A percentile compares a stretch with the other conserved stretches of the same genome.
phyloP scores from a whole-genome alignment of 64 coral and sea anemone species.

The Montipora cactus region DNA sequence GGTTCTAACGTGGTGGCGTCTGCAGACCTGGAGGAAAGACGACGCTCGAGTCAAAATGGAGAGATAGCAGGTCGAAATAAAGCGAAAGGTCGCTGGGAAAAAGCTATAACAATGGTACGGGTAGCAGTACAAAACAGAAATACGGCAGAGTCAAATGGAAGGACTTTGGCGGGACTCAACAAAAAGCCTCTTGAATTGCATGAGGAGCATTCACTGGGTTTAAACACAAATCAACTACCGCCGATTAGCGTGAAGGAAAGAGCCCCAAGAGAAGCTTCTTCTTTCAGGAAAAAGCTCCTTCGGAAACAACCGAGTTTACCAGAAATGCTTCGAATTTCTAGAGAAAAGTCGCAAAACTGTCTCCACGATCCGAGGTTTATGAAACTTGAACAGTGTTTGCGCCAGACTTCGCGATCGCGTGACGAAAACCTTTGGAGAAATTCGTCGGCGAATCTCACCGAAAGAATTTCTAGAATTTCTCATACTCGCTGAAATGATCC shows the following conservation, averaged over 20 bases:
- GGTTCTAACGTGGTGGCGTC: slow-evolving; percentile 11
- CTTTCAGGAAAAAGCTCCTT: neutral
- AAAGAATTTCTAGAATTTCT: slow-evolving; percentile 1
- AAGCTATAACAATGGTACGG: slow-evolving; percentile 80
- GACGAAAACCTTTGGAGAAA: slow-evolving; percentile 1
- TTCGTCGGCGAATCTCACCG: neutral
- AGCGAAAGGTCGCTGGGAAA: slow-evolving; percentile 85
- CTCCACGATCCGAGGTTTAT: slow-evolving; percentile 85
- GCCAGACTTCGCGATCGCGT: neutral
- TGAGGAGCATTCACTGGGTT: neutral
- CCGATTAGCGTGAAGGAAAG: slow-evolving; percentile 8
- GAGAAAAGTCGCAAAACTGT: slow-evolving; percentile 80
- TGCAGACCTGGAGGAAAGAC: neutral
- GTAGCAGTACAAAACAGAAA: slow-evolving; percentile 71
- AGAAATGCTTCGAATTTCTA: slow-evolving; percentile 82
- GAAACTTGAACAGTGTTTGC: slow-evolving; percentile 80
- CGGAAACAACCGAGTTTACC: slow-evolving; percentile 69
- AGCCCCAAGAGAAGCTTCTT: neutral
- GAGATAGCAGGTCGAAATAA: neutral
- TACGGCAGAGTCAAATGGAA: slow-evolving; percentile 28
- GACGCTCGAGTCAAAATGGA: neutral
- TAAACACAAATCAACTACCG: neutral
- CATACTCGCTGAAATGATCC: neutral
- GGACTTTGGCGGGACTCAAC: slow-evolving; percentile 16
- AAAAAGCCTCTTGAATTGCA: neutral